Base-by-base conservation (phyloP, 2,113 vertebrate genomes). In the Phainopepla nitens region DNA sequence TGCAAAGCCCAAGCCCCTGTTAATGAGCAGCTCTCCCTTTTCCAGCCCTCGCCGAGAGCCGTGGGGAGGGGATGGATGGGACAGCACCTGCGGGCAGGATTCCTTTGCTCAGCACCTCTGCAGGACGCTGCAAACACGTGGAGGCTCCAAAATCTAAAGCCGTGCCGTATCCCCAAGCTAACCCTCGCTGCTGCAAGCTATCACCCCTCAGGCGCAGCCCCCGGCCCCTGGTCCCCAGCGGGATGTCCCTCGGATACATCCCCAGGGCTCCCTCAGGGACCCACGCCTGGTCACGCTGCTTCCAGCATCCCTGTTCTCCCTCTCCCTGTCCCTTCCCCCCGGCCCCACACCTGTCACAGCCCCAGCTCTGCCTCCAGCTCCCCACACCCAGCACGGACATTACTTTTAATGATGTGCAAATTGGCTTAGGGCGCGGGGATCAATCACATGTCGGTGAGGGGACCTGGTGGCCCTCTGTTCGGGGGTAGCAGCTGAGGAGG, bases 1-100 rank as follows among this genome's bases (percentile, higher is more conserved):
- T 10, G 45, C 39, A 7, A 0, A n/a, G 15, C 27, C 56, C 25
- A 14, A 49, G 28, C 16, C 56, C 7, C 45, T 19, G 18, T 13
- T 23, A 4, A 12, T 28, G 18, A 62, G 33, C 75, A 47, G 36
- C 36, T 5, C 28, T 36, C 0, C 50, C 0, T n/a, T 16, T 17
- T 29, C 39, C 33, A 24, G 24, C 18, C 19, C 69, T 33, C 5
- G 0, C 15, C 7, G 6, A 62, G 33, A 13, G 6, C 82, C 4
- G 9, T 4, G 62, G 27, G 64, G 29, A 4, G 18, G 33, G 27
- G 68, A 15, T 0, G 8, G 35, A 19, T 1, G 10, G 53, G 53
- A 19, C 42, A 19, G 58, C 9, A 9, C 23, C 47, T 4, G 2
- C 9, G 82, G 15, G 15, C 64, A 16, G 15, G 18, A 29, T 24